Evolutionary conservation across 2,797 vertebrate genomes (phyloP), one percentile per base, ranked within the genome.

Genomic region (Lagorchestes hirsutus): DNA sequence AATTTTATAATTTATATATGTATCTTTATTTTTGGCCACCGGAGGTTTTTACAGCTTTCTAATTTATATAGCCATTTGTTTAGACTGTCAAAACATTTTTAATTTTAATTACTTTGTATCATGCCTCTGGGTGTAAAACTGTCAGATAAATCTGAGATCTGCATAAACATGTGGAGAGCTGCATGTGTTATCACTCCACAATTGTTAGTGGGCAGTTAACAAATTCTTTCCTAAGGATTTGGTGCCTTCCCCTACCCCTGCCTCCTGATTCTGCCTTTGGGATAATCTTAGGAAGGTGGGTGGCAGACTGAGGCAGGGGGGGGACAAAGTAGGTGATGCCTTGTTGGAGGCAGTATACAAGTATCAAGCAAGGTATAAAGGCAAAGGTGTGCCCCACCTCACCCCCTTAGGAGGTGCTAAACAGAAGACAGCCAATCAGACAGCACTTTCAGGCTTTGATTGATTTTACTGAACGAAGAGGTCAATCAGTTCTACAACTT

Each of bases 61-160:
- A 98, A 98, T 98, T 98, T 98, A 98, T 98, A 98, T 98, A 98
- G 96, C 97, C 94, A 59, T 98, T 98, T 98, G 95, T 98, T 98
- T 98, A 98, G 97, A 94, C 96, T 98, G 98, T 98, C 98, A 98
- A 98, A 98, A 98, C 97, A 98, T 98, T 98, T 98, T 98, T 98
- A 97, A 97, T 98, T 98, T 98, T 98, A 98, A 98, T 98, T 98
- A 98, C 95, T 97, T 87, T 96, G 95, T 98, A 98, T 98, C 97
- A 27, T 98, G 97, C 96, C 98, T 98, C 96, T 97, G 98, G 98
- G 91, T 98, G 95, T 98, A 98, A 98, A 98, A 98, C 97, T 98
- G 98, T 98, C 98, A 99, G 98, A 98, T 98, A 98, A 98, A 98
- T 98, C 97, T 98, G 96, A 98, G 95, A 96, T 98, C 97, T 98